These are phyloP conservation scores for Drosophila aff. DNA, from an alignment of 1,140 invertebrate species.

Conservation along the genomic window DNA sequence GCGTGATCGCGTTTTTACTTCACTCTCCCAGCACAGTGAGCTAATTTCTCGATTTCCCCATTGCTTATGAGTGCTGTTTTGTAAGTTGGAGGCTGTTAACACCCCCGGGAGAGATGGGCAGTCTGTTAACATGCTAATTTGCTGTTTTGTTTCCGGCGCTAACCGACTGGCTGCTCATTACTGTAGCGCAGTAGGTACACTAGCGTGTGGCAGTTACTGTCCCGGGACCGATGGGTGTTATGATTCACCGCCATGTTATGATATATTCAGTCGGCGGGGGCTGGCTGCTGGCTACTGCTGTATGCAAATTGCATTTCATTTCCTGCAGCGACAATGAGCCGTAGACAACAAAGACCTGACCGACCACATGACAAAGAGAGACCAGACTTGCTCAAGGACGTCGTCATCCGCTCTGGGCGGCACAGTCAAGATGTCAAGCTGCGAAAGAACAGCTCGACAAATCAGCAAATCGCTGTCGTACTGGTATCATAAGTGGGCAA, in stretches of 20 bases:
- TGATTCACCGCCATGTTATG: constrained; percentile 58
- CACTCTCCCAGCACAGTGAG: constrained; percentile 3
- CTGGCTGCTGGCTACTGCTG: no score
- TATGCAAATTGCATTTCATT: constrained; percentile 74
- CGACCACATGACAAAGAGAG: constrained; percentile 26
- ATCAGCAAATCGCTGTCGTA: constrained; percentile 53
- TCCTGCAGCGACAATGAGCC: constrained; percentile 66
- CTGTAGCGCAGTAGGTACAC: constrained; percentile 28
- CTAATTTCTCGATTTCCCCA: constrained; percentile 22
- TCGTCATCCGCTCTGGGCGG: constrained; percentile 3
- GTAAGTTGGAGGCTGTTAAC: constrained; percentile 50
- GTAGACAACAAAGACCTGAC: constrained; percentile 52
- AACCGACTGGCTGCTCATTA: constrained; percentile 21
- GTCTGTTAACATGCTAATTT: constrained; percentile 81
- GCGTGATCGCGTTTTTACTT: constrained; percentile 42
- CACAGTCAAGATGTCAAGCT: constrained; percentile 46
- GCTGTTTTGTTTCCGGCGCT: constrained; percentile 60
- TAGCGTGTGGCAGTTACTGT: constrained; percentile 47
- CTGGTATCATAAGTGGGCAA: constrained; percentile 21
- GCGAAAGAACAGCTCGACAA: constrained; percentile 52
- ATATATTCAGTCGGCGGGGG: no score
- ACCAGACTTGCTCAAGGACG: constrained; percentile 34
- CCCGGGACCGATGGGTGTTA: constrained; percentile 33
- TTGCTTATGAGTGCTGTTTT: constrained; percentile 29
- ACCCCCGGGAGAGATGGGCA: constrained; percentile 35